phyloP scores from a whole-genome alignment of 2,888 invertebrate species.

The Clanis bilineata region DNA sequence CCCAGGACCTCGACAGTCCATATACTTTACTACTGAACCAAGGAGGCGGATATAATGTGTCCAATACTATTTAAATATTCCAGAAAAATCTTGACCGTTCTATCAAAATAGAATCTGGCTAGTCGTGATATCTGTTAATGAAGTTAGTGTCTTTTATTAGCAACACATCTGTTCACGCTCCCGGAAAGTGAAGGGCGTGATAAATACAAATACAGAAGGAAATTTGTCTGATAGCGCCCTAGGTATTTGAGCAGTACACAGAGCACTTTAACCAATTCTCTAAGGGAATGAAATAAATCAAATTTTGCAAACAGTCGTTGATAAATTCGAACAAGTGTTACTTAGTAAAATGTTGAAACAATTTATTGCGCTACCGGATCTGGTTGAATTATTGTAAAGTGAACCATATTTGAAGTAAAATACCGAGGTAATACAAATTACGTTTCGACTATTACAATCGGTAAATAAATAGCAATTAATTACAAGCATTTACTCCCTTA shows the following conservation, averaged over 20 bases:
- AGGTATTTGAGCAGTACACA: not conserved
- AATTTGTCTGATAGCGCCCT: not conserved
- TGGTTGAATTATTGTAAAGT: not conserved
- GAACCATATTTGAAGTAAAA: not conserved
- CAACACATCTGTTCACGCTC: conserved; percentile 3
- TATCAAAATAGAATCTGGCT: not conserved
- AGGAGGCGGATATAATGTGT: too few species aligned
- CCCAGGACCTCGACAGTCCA: too few species aligned
- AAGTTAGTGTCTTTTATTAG: conserved; percentile 1
- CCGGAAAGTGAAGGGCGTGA: not conserved
- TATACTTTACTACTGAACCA: too few species aligned
- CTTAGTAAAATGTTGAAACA: not conserved
- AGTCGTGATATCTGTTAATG: not conserved
- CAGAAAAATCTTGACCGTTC: too few species aligned
- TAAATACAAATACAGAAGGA: conserved; percentile 4
- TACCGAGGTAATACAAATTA: conserved; percentile 1
- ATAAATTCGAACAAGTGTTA: conserved; percentile 2
- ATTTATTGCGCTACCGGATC: not conserved
- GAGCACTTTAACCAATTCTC: not conserved
- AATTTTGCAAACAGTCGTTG: not conserved
- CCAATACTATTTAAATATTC: too few species aligned
- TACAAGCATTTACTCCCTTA: conserved; percentile 35
- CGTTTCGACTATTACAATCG: conserved; percentile 3
- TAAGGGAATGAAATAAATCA: conserved; percentile 6
- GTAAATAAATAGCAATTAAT: conserved; percentile 36